Percentiles rank a stretch among this genome's conserved stretches.
phyloP scores from a whole-genome alignment of 2,113 vertebrate genomes.

The Stegastes partitus region DNA sequence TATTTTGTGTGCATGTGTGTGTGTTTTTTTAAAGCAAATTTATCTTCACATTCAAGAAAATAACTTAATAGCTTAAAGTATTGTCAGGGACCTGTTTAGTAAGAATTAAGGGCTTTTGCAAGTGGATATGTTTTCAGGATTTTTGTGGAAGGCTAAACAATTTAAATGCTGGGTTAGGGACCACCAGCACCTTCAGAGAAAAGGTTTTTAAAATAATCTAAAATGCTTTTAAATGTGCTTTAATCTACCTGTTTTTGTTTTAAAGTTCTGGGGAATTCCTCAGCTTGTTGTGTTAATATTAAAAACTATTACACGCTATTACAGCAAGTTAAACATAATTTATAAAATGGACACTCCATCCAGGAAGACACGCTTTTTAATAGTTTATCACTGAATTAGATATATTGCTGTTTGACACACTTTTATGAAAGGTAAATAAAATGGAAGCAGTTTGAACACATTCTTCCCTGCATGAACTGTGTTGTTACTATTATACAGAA shows the following conservation, averaged over 20 bases:
- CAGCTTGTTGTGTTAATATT: neutral
- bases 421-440: too few relatives aligned
- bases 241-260: neutral
- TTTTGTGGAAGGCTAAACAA: neutral
- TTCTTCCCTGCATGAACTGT: neutral
- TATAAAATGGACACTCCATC: too few relatives aligned
- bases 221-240: neutral
- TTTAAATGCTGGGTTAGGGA: neutral
- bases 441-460: too few relatives aligned
- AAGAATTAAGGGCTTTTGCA: neutral
- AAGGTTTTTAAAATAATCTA: constrained; percentile 2
- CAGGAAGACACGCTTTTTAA: too few relatives aligned
- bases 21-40: neutral
- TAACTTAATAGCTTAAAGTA: neutral
- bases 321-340: neutral
- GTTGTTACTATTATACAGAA: neutral
- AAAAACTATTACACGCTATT: neutral
- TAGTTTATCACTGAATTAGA: too few relatives aligned
- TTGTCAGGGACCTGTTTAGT: too few relatives aligned
- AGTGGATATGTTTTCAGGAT: neutral
- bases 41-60: neutral
- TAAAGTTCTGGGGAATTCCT: neutral
- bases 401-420: too few relatives aligned
- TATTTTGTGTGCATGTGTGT: too few relatives aligned
- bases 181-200: neutral